phyloP scores from a whole-genome alignment of 2,888 invertebrate species.

The Salpingus planirostris region DNA sequence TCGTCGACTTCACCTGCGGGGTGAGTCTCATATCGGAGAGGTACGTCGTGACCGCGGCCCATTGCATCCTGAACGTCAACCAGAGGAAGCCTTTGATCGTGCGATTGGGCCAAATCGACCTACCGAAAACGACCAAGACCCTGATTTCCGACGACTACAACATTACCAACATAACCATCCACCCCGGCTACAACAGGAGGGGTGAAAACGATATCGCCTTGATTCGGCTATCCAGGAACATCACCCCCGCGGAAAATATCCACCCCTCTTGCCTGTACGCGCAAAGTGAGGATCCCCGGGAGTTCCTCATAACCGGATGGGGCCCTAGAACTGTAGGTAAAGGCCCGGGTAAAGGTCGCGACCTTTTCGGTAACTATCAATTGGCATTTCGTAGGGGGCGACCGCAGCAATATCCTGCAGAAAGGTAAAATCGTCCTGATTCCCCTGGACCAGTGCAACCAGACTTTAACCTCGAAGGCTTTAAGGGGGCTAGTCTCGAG shows the following conservation, averaged over 20 bases:
- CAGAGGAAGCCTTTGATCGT: conserved; percentile 16
- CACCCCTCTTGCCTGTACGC: conserved; percentile 44
- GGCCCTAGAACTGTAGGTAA: conserved; percentile 25
- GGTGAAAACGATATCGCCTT: conserved; percentile 42
- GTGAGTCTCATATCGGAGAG: conserved; percentile 46
- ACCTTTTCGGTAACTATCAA: too few relatives aligned
- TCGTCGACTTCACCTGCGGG: conserved; percentile 41
- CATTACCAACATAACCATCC: conserved; percentile 29
- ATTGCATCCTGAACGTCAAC: conserved; percentile 39
- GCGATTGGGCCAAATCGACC: conserved; percentile 23
- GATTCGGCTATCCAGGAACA: conserved; percentile 29
- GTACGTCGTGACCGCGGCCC: conserved; percentile 52
- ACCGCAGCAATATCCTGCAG: conserved; percentile 13
- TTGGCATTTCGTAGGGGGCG: conserved; percentile 12
- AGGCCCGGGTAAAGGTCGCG: too few relatives aligned
- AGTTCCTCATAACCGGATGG: conserved; percentile 42
- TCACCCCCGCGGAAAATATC: conserved; percentile 28
- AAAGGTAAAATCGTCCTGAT: conserved; percentile 14
- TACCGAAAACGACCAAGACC: conserved; percentile 7
- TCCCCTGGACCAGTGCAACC: conserved; percentile 14
- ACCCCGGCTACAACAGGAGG: conserved; percentile 33
- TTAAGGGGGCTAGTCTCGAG: conserved; percentile 6
- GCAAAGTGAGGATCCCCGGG: conserved; percentile 27
- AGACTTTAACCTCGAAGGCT: conserved; percentile 9
- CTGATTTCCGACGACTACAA: conserved; percentile 20